Evolutionary conservation across 2,797 vertebrate species (phyloP).

Genomic region (Aphelocoma californica): DNA sequence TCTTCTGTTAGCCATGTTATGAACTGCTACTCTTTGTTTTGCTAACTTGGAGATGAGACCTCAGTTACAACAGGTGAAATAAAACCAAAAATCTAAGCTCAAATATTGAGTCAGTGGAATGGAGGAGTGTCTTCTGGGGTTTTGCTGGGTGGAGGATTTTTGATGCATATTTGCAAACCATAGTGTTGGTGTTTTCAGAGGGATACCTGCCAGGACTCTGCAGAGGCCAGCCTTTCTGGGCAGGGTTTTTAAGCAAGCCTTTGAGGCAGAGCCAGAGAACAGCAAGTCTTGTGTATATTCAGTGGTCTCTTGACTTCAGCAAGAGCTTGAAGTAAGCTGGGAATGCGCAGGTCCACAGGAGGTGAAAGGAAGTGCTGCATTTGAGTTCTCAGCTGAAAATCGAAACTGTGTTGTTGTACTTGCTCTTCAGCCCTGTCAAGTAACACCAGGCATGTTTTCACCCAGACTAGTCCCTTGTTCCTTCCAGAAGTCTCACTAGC

Average conservation of each 20-base stretch:
- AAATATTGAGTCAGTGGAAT: neutral
- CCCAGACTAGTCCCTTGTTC: neutral
- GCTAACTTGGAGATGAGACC: neutral
- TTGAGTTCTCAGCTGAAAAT: neutral
- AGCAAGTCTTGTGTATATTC: neutral
- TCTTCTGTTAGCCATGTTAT: neutral
- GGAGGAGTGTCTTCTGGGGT: neutral
- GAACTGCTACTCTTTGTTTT: neutral
- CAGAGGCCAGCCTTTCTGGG: neutral
- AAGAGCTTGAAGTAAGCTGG: neutral
- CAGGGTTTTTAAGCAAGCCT: neutral
- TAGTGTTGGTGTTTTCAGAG: neutral
- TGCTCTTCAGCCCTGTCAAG: conserved; percentile 20
- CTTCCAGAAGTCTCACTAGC: neutral
- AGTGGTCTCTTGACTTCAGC: neutral
- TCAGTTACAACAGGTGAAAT: neutral
- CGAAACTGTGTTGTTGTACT: neutral
- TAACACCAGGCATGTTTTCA: neutral
- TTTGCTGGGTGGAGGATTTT: neutral
- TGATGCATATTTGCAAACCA: neutral
- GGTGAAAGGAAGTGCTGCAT: neutral
- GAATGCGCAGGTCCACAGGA: neutral
- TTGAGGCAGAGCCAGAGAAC: neutral
- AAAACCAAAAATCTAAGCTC: neutral
- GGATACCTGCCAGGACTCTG: neutral